These are phyloP conservation scores for Philopotamus ludificatus DNA, from an alignment of 1,140 invertebrate species.

Conservation along the genomic window DNA sequence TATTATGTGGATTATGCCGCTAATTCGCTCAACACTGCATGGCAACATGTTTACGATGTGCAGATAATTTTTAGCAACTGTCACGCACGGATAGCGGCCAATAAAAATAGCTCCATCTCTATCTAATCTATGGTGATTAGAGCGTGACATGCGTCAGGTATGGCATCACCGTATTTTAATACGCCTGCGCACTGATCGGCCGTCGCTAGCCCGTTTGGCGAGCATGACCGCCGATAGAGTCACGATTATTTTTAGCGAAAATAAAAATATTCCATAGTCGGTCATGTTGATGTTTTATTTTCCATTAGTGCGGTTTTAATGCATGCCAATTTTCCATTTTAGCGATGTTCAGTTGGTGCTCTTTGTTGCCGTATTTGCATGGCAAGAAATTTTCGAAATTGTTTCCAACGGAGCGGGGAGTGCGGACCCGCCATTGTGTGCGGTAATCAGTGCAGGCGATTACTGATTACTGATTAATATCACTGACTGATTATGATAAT, in stretches of 20 bases:
- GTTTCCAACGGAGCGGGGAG: neutral
- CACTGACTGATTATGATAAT: neutral
- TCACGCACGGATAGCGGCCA: too few relatives aligned
- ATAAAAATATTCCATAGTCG: conserved; percentile 6
- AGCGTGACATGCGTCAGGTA: too few relatives aligned
- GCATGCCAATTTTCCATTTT: conserved; percentile 10
- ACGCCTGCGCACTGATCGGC: too few relatives aligned
- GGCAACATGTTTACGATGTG: too few relatives aligned
- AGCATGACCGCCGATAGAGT: neutral
- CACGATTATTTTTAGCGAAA: conserved; percentile 12
- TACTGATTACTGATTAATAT: neutral
- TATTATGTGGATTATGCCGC: too few relatives aligned
- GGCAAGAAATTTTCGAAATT: neutral
- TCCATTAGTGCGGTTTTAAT: neutral
- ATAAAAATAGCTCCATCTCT: too few relatives aligned
- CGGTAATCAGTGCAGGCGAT: neutral
- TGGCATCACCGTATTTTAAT: too few relatives aligned
- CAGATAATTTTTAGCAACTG: too few relatives aligned
- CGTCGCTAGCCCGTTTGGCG: too few relatives aligned
- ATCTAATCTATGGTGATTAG: too few relatives aligned
- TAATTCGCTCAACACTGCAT: too few relatives aligned
- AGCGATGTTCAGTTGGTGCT: conserved; percentile 4
- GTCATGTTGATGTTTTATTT: conserved; percentile 1
- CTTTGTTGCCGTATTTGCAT: conserved; percentile 5
- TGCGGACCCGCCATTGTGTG: neutral